A percentile compares a stretch with the other conserved stretches of the same genome.
Evolutionary conservation across 2,113 vertebrate species (phyloP).

Genomic region (Odontophorus gujanensis): DNA sequence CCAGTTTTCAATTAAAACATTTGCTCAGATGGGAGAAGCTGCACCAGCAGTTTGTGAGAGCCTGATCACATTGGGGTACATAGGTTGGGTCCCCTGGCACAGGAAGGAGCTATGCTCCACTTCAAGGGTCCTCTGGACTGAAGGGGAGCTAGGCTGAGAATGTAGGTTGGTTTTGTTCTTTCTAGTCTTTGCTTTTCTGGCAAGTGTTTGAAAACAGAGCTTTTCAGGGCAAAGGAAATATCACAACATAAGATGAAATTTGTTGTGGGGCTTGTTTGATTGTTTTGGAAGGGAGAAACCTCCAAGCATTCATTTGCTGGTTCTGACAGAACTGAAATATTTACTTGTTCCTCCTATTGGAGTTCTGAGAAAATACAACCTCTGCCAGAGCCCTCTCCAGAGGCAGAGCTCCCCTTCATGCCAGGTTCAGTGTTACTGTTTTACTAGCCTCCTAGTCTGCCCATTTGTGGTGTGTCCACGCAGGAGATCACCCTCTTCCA

Average conservation of each 20-base stretch:
- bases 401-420: not conserved
- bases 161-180: not conserved
- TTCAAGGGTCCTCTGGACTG: not conserved
- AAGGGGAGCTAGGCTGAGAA: not conserved
- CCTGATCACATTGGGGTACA: not conserved
- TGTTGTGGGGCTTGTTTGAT: not conserved
- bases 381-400: not conserved
- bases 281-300: constrained; percentile 45
- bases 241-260: not conserved
- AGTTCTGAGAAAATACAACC: not conserved
- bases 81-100: accelerated
- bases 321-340: not conserved
- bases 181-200: constrained; percentile 27
- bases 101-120: not conserved
- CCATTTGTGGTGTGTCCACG: not conserved
- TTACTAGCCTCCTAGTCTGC: not conserved
- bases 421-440: not conserved
- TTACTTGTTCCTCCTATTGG: constrained; percentile 25
- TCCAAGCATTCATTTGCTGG: not conserved
- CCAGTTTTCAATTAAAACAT: not conserved
- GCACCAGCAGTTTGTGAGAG: not conserved
- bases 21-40: not conserved
- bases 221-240: constrained; percentile 15
- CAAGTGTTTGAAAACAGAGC: not conserved
- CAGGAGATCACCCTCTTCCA: not conserved